Base-by-base conservation (phyloP, 2,113 vertebrate genomes). In the Panurus biarmicus region DNA sequence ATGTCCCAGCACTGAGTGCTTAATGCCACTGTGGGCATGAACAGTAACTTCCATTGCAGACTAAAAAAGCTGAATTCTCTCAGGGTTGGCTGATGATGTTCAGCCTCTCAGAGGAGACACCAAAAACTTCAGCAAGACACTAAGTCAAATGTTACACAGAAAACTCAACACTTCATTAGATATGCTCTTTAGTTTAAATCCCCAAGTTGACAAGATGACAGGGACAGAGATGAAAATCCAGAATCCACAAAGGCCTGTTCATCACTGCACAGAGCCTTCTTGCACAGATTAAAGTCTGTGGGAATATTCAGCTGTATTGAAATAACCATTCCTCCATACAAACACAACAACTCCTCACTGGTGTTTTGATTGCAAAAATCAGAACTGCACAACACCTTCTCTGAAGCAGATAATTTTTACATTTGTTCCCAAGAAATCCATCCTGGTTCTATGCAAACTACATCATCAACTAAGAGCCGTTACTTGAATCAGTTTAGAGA, bases 361-460 rank as follows among this genome's bases (percentile, higher is more conserved):
- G 50, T 5, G 1, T 78, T 95, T 81, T 11, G 10, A 64, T 24
- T 48, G 67, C 36, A 81, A 96, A 94, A n/a, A n/a, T n/a, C n/a
- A n/a, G 33, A 89, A 69, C 73, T 67, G 57, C 94, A 92, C 11
- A 4, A 57, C 69, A 56, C 36, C 42, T 79, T 84, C 60, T 95
- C 76, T 65, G 33, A 53, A 67, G 80, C 50, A 80, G 25, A 44
- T 45, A 66, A 53, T 29, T 35, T 80, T 42, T 36, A 90, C 4
- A 3, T 85, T 73, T 90, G 33, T 82, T 87, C 73, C 89, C 54
- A 87, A 77, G 93, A 84, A 95, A 91, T 90, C 47, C 40, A 70
- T 72, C 78, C 51, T 65, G 64, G 67, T 81, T 88, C 87, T 58
- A 48, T 20, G 72, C 8, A 33, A 93, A 77, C 48, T 83, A 44